A percentile compares a stretch with the other conserved stretches of the same genome.
Conservation (phyloP, 1,140 invertebrate species). For the Protaetia brevitarsis region DNA sequence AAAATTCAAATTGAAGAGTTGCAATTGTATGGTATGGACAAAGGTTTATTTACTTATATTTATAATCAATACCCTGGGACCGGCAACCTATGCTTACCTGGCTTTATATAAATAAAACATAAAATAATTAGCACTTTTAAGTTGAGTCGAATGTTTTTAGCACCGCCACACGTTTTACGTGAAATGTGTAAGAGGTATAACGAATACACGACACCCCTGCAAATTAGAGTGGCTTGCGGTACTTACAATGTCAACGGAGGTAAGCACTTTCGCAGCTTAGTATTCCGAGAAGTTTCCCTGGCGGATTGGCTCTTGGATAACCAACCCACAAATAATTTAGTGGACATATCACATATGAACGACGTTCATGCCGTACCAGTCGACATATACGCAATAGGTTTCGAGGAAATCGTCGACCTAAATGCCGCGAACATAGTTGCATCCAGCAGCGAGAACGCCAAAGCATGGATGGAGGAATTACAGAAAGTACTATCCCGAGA, state of each 20-base stretch:
- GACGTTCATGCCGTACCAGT: slow-evolving; percentile 57
- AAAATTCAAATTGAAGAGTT: too few species aligned
- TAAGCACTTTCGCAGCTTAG: slow-evolving; percentile 95
- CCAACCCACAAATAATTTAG: slow-evolving; percentile 47
- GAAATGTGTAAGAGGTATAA: slow-evolving; percentile 80
- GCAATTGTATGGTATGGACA: too few species aligned
- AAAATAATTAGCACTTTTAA: too few species aligned
- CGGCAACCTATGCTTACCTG: slow-evolving; percentile 2
- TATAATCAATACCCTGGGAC: too few species aligned
- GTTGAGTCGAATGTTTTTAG: slow-evolving; percentile 44
- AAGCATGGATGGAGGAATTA: slow-evolving; percentile 92
- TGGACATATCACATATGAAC: slow-evolving; percentile 49
- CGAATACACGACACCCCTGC: slow-evolving; percentile 76
- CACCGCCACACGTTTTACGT: slow-evolving; percentile 72
- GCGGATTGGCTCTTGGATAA: slow-evolving; percentile 93
- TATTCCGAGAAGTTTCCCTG: slow-evolving; percentile 90
- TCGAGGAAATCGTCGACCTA: slow-evolving; percentile 99
- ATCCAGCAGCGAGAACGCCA: slow-evolving; percentile 94
- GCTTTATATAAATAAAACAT: too few species aligned
- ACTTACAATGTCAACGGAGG: slow-evolving; percentile 99
- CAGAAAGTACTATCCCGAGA: slow-evolving; percentile 89
- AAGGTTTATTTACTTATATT: too few species aligned
- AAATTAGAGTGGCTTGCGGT: slow-evolving; percentile 80
- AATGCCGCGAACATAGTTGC: slow-evolving; percentile 98
- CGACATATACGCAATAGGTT: slow-evolving; percentile 96